These are phyloP conservation scores for Parasteatoda tepidariorum DNA, from an alignment of 1,140 invertebrate species.

Conservation along the genomic window DNA sequence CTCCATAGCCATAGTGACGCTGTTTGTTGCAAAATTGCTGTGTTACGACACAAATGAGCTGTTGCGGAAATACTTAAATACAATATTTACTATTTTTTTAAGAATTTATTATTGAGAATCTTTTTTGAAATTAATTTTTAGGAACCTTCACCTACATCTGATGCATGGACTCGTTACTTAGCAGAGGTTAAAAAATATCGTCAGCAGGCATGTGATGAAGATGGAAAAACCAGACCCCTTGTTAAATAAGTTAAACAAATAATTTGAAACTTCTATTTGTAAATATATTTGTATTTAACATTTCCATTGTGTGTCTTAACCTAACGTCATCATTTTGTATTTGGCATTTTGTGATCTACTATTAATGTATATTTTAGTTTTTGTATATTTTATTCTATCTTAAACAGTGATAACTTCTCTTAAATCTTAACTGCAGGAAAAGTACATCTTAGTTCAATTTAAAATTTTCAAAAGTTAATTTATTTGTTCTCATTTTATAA, in stretches of 20 bases:
- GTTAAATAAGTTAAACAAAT: slow-evolving; percentile 78
- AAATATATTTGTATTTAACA: slow-evolving; percentile 26
- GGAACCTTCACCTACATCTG: slow-evolving; percentile 71
- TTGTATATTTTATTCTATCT: too few species aligned
- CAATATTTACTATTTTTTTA: neutral
- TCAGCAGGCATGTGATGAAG: slow-evolving; percentile 90
- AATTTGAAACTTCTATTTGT: neutral
- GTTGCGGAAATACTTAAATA: neutral
- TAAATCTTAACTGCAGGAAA: too few species aligned
- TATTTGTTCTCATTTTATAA: too few species aligned
- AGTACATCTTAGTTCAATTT: too few species aligned
- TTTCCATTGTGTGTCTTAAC: neutral
- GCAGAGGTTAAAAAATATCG: slow-evolving; percentile 92
- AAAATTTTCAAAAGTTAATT: too few species aligned
- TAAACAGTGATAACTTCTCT: too few species aligned
- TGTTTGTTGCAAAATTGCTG: too few species aligned
- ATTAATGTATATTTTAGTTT: too few species aligned
- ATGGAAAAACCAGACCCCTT: slow-evolving; percentile 85
- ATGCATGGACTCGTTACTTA: slow-evolving; percentile 92
- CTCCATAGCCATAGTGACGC: too few species aligned
- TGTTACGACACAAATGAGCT: too few species aligned
- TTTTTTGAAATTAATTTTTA: neutral
- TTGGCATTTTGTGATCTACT: too few species aligned
- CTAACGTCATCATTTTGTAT: neutral
- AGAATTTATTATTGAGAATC: too few species aligned